A percentile compares a stretch with the other conserved stretches of the same genome.
These are phyloP conservation scores for Erpobdella octoculata DNA, from an alignment of 2,888 invertebrate genomes.

Conservation along the genomic window DNA sequence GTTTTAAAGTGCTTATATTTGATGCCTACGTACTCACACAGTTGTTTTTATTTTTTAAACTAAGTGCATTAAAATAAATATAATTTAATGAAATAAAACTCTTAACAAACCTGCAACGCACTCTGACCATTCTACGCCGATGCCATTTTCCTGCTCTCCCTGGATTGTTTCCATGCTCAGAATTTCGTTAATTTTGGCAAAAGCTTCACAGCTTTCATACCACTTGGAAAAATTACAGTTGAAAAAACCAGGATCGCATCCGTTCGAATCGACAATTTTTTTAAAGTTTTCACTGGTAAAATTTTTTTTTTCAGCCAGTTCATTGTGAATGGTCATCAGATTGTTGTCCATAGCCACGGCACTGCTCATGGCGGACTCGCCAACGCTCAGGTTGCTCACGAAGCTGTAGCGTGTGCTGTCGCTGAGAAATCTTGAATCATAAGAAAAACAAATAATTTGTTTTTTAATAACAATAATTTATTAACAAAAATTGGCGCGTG, in stretches of 20 bases:
- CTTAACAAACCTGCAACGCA: neutral
- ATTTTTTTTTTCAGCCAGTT: neutral
- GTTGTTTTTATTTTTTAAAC: too few relatives aligned
- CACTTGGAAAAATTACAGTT: neutral
- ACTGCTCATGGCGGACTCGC: neutral
- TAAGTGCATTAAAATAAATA: too few relatives aligned
- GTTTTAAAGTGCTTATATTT: too few relatives aligned
- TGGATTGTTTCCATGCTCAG: neutral
- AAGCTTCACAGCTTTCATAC: neutral
- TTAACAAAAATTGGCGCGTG: too few relatives aligned
- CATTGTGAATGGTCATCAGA: neutral
- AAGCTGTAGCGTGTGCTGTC: too few relatives aligned
- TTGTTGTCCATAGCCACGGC: neutral
- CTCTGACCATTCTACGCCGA: neutral
- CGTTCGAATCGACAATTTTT: neutral
- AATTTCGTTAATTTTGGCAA: neutral
- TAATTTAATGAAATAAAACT: too few relatives aligned
- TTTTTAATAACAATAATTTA: too few relatives aligned
- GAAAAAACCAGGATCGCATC: neutral
- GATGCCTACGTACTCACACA: too few relatives aligned
- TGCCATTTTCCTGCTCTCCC: neutral
- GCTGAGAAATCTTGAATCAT: too few relatives aligned
- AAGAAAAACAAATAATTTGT: too few relatives aligned
- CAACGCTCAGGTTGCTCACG: neutral
- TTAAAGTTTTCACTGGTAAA: neutral